These are phyloP conservation scores for Pomacea canaliculata DNA, from an alignment of 2,888 invertebrate genomes.

Conservation along the genomic window DNA sequence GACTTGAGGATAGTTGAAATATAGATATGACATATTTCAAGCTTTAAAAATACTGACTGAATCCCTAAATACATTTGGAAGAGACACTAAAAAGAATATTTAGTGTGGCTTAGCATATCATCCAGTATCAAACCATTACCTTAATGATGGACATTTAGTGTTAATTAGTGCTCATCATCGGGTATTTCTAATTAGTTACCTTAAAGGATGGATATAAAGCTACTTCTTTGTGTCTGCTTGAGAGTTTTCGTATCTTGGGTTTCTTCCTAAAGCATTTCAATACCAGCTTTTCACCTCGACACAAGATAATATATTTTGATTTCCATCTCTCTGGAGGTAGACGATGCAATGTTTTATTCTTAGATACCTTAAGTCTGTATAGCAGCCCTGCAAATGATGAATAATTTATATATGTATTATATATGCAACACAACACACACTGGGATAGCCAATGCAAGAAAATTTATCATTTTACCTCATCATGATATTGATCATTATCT, in stretches of 20 bases:
- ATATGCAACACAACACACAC: not conserved
- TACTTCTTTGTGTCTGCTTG: not conserved
- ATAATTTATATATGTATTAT: not conserved
- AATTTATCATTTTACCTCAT: not conserved
- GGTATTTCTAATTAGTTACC: not conserved
- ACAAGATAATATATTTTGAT: conserved; percentile 58
- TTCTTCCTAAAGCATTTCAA: conserved; percentile 61
- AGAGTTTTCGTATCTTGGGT: conserved; percentile 40
- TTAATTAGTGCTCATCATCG: too few relatives aligned
- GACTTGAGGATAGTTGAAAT: too few relatives aligned
- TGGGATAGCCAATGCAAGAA: not conserved
- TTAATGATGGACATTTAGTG: conserved; percentile 27
- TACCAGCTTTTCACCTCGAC: conserved; percentile 50
- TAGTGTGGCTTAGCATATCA: too few relatives aligned
- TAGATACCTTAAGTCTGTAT: conserved; percentile 53
- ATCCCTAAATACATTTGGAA: too few relatives aligned
- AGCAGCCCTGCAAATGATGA: conserved; percentile 55
- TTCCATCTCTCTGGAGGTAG: conserved; percentile 53
- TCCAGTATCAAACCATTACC: not conserved
- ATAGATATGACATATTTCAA: too few relatives aligned
- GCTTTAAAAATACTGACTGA: too few relatives aligned
- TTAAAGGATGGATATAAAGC: conserved; percentile 32
- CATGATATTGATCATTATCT: not conserved
- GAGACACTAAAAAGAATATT: too few relatives aligned
- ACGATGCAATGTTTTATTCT: conserved; percentile 44